Base-by-base conservation (phyloP, 2,797 vertebrate genomes). In the Thripadectes ignobilis region DNA sequence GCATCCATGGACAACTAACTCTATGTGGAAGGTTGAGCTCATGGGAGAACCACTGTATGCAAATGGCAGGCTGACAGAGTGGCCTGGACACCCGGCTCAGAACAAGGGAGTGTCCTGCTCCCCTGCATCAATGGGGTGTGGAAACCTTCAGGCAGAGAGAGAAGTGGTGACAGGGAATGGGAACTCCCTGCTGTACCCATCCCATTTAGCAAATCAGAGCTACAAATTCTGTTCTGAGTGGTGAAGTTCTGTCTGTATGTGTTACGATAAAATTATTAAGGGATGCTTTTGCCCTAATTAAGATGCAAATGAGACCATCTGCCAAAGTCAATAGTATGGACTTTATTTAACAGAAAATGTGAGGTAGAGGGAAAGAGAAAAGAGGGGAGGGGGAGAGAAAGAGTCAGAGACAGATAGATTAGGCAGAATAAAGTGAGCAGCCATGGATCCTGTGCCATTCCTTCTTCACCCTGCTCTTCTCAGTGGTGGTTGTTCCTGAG, bases 11-110 rank as follows among this genome's bases (percentile, higher is more conserved):
- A 24, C 54, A 80, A 6, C 14, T 29, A 63, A 34, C 21, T 63
- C 19, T 3, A 1, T 54, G 9, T 4, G 46, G 39, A 85, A 89
- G 11, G 5, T 27, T 68, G 36, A 81, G 5, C 26, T 49, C 17
- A 27, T 0, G 0, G 21, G 16, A 36, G 29, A 73, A 49, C 6
- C 18, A 14, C 9, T 32, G 4, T 10, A 8, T 43, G 29, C 12
- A 72, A 78, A 75, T 81, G 17, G 23, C n/a, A 59, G 10, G 20
- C 38, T 89, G 32, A 22, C 36, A 82, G 45, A 34, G 5, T 34
- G 45, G 21, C 81, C 12, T 38, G 23, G 12, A 49, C 26, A 58
- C 29, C 22, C 77, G 43, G 23, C 11, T 24, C 14, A 67, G 23
- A 6, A 43, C 22, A 71, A 51, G 0, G 38, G 30, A 77, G 2